Conservation (phyloP, 1,140 invertebrate genomes). For the Heliconius congener region DNA sequence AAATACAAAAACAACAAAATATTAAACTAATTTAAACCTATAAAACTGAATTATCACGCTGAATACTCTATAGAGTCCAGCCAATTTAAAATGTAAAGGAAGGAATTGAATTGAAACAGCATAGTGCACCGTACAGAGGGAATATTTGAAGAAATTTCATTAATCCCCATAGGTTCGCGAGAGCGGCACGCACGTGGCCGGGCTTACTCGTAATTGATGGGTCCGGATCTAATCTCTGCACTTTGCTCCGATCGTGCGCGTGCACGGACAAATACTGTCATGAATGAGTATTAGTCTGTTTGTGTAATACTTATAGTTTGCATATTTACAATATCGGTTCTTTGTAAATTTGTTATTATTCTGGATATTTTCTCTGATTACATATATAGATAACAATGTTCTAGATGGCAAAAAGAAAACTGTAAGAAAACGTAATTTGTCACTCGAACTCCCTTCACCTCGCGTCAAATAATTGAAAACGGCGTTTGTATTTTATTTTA, state of each 20-base stretch:
- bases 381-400: no score
- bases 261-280: slow-evolving; percentile 30
- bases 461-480: no score
- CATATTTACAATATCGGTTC: neutral
- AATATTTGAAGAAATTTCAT: slow-evolving; percentile 60
- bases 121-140: slow-evolving; percentile 22
- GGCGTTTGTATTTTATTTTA: no score
- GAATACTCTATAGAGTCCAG: neutral
- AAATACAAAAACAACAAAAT: slow-evolving; percentile 1
- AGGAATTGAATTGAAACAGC: slow-evolving; percentile 9
- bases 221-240: slow-evolving; percentile 73
- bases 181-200: slow-evolving; percentile 65
- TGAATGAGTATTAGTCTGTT: slow-evolving; percentile 29
- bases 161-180: slow-evolving; percentile 70
- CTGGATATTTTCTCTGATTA: no score
- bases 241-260: slow-evolving; percentile 51
- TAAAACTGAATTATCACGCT: neutral
- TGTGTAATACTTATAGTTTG: slow-evolving; percentile 16
- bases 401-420: no score
- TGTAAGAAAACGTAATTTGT: no score
- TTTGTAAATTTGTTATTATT: neutral
- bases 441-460: no score
- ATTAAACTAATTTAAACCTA: neutral
- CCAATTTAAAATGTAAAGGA: slow-evolving; percentile 1
- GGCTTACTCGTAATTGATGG: slow-evolving; percentile 78